phyloP scores from a whole-genome alignment of 2,113 vertebrate species.

The Aix galericulata region DNA sequence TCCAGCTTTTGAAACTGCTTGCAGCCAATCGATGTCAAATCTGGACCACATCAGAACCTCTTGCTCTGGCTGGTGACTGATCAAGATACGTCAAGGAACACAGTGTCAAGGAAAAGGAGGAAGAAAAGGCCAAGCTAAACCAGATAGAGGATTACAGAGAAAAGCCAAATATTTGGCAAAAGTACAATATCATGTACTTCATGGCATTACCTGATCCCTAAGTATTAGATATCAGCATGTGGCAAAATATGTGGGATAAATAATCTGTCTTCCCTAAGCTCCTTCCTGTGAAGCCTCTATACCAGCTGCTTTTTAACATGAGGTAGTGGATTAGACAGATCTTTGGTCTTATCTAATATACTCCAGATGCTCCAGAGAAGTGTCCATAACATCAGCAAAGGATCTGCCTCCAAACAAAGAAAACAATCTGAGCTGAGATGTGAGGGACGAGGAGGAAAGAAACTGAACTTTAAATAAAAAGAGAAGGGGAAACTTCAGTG shows the following conservation, averaged over 20 bases:
- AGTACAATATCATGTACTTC: slow-evolving; percentile 40
- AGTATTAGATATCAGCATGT: slow-evolving; percentile 63
- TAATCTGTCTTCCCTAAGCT: slow-evolving; percentile 45
- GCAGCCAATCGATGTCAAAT: not conserved
- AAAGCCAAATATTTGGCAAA: slow-evolving; percentile 54
- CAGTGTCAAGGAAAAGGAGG: slow-evolving; percentile 12
- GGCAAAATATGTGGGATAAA: slow-evolving; percentile 58
- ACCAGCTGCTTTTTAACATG: slow-evolving; percentile 61
- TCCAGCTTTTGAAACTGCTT: not conserved
- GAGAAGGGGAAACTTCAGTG: not conserved
- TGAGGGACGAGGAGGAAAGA: not conserved
- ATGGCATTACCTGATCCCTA: slow-evolving; percentile 48
- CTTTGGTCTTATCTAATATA: slow-evolving; percentile 39
- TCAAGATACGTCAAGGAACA: not conserved
- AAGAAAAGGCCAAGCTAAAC: slow-evolving; percentile 41
- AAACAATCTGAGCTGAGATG: not conserved
- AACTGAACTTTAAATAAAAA: not conserved
- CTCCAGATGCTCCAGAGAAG: slow-evolving; percentile 57
- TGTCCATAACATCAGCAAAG: slow-evolving; percentile 45
- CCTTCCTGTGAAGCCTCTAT: slow-evolving; percentile 52
- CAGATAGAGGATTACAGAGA: slow-evolving; percentile 43
- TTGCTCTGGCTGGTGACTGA: not conserved
- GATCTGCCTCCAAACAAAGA: slow-evolving; percentile 51
- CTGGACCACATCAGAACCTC: slow-evolving; percentile 7
- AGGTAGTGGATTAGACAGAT: slow-evolving; percentile 43